A percentile compares a stretch with the other conserved stretches of the same genome.
Conservation (phyloP, 2,888 invertebrate species). For the Lithophane ornitopus region DNA sequence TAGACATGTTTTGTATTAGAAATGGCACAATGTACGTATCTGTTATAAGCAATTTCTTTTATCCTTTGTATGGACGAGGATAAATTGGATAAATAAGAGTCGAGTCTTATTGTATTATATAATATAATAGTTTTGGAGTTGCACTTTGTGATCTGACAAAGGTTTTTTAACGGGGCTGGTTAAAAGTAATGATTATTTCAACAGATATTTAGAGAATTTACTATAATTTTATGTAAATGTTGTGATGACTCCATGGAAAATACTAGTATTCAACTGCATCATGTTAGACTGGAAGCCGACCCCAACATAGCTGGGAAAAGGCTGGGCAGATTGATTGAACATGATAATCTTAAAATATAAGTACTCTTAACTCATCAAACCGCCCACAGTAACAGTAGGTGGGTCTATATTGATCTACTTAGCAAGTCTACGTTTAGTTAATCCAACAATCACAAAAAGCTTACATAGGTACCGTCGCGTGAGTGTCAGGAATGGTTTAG, state of each 20-base stretch:
- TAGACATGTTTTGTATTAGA: slow-evolving; percentile 11
- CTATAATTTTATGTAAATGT: no score
- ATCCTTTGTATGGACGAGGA: slow-evolving; percentile 20
- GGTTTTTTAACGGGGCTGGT: neutral
- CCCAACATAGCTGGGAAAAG: no score
- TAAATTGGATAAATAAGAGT: slow-evolving; percentile 11
- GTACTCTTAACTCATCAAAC: no score
- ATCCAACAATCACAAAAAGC: slow-evolving; percentile 49
- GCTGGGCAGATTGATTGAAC: no score
- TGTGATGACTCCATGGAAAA: no score
- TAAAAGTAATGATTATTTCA: no score
- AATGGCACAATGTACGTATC: neutral
- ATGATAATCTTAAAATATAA: no score
- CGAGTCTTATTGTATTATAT: slow-evolving; percentile 19
- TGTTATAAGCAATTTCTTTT: slow-evolving; percentile 37
- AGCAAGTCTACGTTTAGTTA: slow-evolving; percentile 11
- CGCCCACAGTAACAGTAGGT: neutral
- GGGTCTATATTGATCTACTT: neutral
- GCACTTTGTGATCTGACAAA: slow-evolving; percentile 18
- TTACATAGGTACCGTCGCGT: slow-evolving; percentile 1
- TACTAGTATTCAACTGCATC: no score
- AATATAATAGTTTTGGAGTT: neutral
- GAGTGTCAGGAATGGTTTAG: slow-evolving; percentile 32
- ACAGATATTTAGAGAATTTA: no score
- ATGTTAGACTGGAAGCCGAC: no score